Conservation (phyloP, 2,888 invertebrate species). For the Sarcophaga caerulescens region DNA sequence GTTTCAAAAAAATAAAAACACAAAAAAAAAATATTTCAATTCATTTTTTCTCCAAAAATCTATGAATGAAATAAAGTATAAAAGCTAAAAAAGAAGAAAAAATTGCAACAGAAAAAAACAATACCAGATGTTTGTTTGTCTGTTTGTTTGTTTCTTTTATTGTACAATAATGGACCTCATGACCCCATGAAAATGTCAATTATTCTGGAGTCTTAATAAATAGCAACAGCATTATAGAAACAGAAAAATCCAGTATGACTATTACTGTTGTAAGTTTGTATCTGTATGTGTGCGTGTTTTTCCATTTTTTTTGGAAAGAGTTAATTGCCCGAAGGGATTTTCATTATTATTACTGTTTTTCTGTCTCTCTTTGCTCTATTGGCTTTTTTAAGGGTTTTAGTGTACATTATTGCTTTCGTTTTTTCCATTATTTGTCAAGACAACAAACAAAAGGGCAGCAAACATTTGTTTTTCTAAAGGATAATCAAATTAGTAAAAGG, state of each 20-base stretch:
- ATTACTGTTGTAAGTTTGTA: not conserved
- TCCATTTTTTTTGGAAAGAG: not conserved
- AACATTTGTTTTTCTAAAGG: not conserved
- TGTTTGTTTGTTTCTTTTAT: not conserved
- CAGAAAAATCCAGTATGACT: not conserved
- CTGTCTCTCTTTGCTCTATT: not conserved
- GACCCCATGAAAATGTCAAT: slow-evolving; percentile 40
- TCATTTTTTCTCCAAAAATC: not conserved
- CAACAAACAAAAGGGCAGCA: not conserved
- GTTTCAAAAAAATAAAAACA: not conserved
- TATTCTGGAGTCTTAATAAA: slow-evolving; percentile 21
- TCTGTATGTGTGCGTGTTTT: not conserved
- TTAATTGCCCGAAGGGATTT: slow-evolving; percentile 36
- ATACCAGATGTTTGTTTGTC: slow-evolving; percentile 8
- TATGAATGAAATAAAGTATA: not conserved
- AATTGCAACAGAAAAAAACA: not conserved
- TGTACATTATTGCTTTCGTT: not conserved
- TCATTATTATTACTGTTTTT: not conserved
- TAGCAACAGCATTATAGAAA: not conserved
- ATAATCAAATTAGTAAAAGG: not conserved
- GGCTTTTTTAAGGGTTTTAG: not conserved
- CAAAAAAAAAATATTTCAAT: not conserved
- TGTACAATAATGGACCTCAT: slow-evolving; percentile 6
- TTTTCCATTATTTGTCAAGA: not conserved
- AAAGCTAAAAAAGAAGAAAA: not conserved